A percentile compares a stretch with the other conserved stretches of the same genome.
Evolutionary conservation across 1,140 invertebrate genomes (phyloP).

Genomic region (Heliconius melpomene): DNA sequence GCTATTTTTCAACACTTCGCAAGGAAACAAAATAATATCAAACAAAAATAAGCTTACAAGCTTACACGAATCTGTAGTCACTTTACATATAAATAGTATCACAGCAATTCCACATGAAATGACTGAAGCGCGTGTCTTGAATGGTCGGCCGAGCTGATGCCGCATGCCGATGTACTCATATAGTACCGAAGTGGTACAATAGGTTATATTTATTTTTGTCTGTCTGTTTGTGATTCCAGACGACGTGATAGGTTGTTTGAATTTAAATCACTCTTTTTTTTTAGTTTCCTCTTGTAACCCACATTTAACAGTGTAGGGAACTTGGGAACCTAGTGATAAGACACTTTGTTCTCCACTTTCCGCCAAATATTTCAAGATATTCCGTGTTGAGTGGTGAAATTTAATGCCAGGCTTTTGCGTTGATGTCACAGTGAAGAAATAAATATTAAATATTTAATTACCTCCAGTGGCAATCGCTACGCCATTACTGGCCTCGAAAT

Average conservation of each 20-base stretch:
- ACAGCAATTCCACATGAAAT: constrained; percentile 5
- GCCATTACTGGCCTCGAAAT: background rate
- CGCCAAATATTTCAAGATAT: too few species aligned
- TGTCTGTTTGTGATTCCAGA: constrained; percentile 57
- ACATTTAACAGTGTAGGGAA: too few species aligned
- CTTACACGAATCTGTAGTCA: background rate
- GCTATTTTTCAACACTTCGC: too few species aligned
- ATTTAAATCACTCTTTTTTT: background rate
- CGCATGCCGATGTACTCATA: constrained; percentile 24
- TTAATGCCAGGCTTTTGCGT: too few species aligned
- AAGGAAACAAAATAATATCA: background rate
- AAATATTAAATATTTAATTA: background rate
- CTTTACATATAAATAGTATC: constrained; percentile 8
- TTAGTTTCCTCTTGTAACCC: too few species aligned
- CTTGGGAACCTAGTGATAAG: too few species aligned
- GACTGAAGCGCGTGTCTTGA: constrained; percentile 37
- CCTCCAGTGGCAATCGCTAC: too few species aligned
- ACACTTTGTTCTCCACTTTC: too few species aligned
- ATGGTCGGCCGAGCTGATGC: constrained; percentile 43
- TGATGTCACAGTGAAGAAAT: background rate
- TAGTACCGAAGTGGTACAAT: constrained; percentile 44
- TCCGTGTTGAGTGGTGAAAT: too few species aligned
- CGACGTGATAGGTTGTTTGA: constrained; percentile 13
- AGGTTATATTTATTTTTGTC: constrained; percentile 67
- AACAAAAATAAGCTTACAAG: background rate